phyloP scores from a whole-genome alignment of 2,797 vertebrate species.

The Schizopygopsis pylzovi region DNA sequence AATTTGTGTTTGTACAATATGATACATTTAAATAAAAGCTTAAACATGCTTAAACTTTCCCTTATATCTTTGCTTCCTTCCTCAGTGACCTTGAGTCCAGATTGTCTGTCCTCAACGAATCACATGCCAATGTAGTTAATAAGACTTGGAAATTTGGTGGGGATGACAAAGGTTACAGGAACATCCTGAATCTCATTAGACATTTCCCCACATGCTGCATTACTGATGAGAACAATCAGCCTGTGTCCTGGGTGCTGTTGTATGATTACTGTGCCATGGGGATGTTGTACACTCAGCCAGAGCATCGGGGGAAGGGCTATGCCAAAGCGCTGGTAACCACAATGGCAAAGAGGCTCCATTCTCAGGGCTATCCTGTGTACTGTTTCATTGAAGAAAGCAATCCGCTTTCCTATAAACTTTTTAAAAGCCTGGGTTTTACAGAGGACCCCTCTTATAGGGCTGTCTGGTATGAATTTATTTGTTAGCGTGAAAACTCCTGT shows the following conservation, averaged over 20 bases:
- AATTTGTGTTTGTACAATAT: background rate
- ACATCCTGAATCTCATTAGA: slow-evolving; percentile 56
- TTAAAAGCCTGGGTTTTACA: slow-evolving; percentile 70
- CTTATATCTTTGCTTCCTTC: background rate
- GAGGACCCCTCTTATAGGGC: slow-evolving; percentile 70
- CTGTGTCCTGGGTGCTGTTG: slow-evolving; percentile 71
- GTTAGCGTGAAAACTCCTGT: background rate
- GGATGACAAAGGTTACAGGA: slow-evolving; percentile 52
- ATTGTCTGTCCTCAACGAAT: slow-evolving; percentile 65
- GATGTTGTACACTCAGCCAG: slow-evolving; percentile 69
- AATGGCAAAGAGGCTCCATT: slow-evolving; percentile 65
- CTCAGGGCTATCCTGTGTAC: slow-evolving; percentile 69
- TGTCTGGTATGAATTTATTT: slow-evolving; percentile 53
- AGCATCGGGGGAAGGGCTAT: slow-evolving; percentile 72
- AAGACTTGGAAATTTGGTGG: slow-evolving; percentile 75
- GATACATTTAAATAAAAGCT: background rate
- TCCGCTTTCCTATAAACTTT: slow-evolving; percentile 66
- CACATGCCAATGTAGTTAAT: slow-evolving; percentile 71
- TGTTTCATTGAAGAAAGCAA: slow-evolving; percentile 75
- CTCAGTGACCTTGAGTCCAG: slow-evolving; percentile 65
- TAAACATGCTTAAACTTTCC: background rate
- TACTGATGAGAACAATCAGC: slow-evolving; percentile 62
- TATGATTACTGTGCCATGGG: slow-evolving; percentile 69
- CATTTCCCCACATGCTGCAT: slow-evolving; percentile 71
- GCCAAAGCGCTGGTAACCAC: slow-evolving; percentile 67